phyloP scores from a whole-genome alignment of 2,888 invertebrate species.

The Pegoplata infirma region DNA sequence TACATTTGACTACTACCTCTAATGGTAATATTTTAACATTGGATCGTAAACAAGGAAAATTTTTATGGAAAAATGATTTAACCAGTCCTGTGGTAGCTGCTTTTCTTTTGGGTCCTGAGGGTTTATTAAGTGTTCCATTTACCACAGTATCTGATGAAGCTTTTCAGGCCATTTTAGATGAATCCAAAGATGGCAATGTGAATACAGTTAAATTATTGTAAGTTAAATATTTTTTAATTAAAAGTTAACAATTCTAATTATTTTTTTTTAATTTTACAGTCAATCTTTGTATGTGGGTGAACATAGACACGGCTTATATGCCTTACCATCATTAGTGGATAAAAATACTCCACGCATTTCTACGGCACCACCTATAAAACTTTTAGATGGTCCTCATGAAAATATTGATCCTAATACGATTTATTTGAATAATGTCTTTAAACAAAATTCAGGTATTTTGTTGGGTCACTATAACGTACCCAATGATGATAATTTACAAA shows the following conservation, averaged over 20 bases:
- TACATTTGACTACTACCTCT: conserved; percentile 94
- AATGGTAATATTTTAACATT: conserved; percentile 92
- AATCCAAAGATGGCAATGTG: conserved; percentile 81
- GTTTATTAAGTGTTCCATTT: conserved; percentile 90
- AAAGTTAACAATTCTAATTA: conserved; percentile 8
- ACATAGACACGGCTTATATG: conserved; percentile 90
- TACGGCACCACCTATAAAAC: conserved; percentile 84
- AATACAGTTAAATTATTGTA: conserved; percentile 83
- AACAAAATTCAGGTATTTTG: conserved; percentile 74
- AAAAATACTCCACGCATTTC: conserved; percentile 91
- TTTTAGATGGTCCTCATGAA: conserved; percentile 86
- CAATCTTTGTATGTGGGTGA: conserved; percentile 96
- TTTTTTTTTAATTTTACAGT: conserved; percentile 78
- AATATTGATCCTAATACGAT: conserved; percentile 76
- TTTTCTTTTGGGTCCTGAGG: conserved; percentile 87
- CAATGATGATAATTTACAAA: conserved; percentile 78
- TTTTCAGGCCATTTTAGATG: conserved; percentile 84
- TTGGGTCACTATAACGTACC: conserved; percentile 86
- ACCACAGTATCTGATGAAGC: conserved; percentile 93
- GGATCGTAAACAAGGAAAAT: conserved; percentile 87
- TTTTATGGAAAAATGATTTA: conserved; percentile 92
- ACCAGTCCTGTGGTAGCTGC: conserved; percentile 94
- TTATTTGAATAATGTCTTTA: conserved; percentile 79
- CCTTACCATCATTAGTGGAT: conserved; percentile 94
- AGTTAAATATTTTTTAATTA: conserved; percentile 68